Conservation (phyloP, 2,113 vertebrate genomes). For the Hassar affinis region DNA sequence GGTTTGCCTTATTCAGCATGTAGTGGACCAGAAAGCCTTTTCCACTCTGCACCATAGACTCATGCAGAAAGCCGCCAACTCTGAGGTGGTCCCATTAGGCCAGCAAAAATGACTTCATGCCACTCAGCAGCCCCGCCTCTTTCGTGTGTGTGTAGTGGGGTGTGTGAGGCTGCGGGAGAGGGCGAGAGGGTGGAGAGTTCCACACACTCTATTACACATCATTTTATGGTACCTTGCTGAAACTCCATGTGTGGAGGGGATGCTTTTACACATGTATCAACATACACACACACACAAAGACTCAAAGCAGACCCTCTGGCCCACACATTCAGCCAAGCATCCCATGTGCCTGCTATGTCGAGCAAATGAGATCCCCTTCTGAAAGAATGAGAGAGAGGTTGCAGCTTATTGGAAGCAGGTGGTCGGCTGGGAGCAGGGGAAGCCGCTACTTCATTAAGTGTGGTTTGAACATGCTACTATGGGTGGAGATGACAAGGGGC, state of each 20-base stretch:
- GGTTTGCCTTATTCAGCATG: slow-evolving; percentile 44
- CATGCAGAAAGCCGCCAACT: slow-evolving; percentile 34
- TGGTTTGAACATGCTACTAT: slow-evolving; percentile 71
- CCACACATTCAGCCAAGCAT: slow-evolving; percentile 31
- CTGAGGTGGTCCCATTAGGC: slow-evolving; percentile 46
- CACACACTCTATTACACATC: slow-evolving; percentile 30
- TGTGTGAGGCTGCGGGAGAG: slow-evolving; percentile 22
- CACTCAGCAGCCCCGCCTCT: slow-evolving; percentile 33
- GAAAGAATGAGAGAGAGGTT: slow-evolving; percentile 66
- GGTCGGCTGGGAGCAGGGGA: slow-evolving; percentile 69
- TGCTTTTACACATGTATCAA: slow-evolving; percentile 3
- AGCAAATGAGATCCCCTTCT: slow-evolving; percentile 45
- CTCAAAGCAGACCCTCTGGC: slow-evolving; percentile 26
- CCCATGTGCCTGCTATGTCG: slow-evolving; percentile 6
- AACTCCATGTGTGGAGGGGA: slow-evolving; percentile 3
- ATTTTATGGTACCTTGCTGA: slow-evolving; percentile 28
- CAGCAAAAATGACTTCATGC: slow-evolving; percentile 46
- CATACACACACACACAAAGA: slow-evolving; percentile 8
- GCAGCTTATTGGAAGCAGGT: slow-evolving; percentile 72
- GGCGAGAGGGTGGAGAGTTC: background rate
- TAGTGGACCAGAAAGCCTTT: slow-evolving; percentile 43
- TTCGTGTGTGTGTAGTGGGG: slow-evolving; percentile 31
- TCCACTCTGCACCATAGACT: slow-evolving; percentile 15
- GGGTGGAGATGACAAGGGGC: slow-evolving; percentile 61
- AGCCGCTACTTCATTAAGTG: slow-evolving; percentile 73